Percentiles rank a stretch among this genome's conserved stretches.
Evolutionary conservation across 2,797 vertebrate species (phyloP).

Genomic region (Sibirionetta formosa): DNA sequence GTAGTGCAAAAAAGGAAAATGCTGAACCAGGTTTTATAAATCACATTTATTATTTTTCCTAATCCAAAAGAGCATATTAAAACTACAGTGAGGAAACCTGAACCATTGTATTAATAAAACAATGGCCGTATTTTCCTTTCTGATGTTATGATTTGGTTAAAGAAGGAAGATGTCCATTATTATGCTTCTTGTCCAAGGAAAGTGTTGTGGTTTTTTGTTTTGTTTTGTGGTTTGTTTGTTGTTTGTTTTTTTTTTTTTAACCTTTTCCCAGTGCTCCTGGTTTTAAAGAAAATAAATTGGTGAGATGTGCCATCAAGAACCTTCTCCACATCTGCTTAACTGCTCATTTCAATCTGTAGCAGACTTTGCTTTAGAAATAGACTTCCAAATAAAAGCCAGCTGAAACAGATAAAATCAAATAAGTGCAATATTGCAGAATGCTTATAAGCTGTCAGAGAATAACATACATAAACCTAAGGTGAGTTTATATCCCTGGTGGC

Average conservation of each 20-base stretch:
- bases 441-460: not conserved
- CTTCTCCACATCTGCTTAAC: not conserved
- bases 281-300: not conserved
- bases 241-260: not conserved
- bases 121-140: not conserved
- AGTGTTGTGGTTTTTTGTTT: not conserved
- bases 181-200: not conserved
- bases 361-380: not conserved
- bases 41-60: not conserved
- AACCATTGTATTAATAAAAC: not conserved
- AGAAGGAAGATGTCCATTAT: not conserved
- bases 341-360: not conserved
- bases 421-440: not conserved
- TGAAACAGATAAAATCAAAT: constrained; percentile 27
- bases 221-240: not conserved
- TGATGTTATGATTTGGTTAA: not conserved
- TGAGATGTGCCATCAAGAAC: not conserved
- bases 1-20: not conserved
- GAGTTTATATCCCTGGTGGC: not conserved
- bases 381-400: not conserved
- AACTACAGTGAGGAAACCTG: not conserved
- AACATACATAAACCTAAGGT: not conserved
- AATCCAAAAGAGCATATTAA: not conserved
- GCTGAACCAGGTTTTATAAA: not conserved
- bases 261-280: not conserved